phyloP scores from a whole-genome alignment of 2,113 vertebrate genomes.

The Eidolon helvum region DNA sequence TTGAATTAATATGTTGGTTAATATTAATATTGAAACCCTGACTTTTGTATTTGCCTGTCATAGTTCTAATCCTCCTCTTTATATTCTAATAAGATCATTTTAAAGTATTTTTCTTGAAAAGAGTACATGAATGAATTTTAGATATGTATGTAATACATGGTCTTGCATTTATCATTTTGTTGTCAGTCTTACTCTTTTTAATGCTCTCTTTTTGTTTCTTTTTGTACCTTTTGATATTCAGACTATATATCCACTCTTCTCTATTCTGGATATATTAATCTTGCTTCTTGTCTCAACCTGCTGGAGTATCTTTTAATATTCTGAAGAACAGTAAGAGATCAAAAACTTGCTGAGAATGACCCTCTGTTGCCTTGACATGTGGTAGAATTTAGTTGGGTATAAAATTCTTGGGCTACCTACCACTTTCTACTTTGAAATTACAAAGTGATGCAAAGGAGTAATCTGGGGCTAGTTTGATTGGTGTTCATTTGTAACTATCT shows the following conservation, averaged over 20 bases:
- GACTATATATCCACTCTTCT: background rate
- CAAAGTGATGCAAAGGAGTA: background rate
- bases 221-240: background rate
- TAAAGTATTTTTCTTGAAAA: constrained; percentile 26
- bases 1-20: background rate
- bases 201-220: background rate
- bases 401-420: background rate
- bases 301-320: background rate
- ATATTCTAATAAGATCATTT: background rate
- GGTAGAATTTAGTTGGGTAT: background rate
- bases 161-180: background rate
- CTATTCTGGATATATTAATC: background rate
- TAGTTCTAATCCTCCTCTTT: background rate
- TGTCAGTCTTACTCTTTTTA: background rate
- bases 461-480: background rate
- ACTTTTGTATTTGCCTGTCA: background rate
- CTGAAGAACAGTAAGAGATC: background rate
- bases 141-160: background rate
- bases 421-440: background rate
- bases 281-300: background rate
- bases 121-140: background rate
- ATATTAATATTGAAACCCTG: background rate
- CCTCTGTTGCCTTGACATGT: background rate
- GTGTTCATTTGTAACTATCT: background rate
- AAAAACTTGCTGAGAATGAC: background rate